Conservation (phyloP, 2,113 vertebrate species). For the Uria lomvia region DNA sequence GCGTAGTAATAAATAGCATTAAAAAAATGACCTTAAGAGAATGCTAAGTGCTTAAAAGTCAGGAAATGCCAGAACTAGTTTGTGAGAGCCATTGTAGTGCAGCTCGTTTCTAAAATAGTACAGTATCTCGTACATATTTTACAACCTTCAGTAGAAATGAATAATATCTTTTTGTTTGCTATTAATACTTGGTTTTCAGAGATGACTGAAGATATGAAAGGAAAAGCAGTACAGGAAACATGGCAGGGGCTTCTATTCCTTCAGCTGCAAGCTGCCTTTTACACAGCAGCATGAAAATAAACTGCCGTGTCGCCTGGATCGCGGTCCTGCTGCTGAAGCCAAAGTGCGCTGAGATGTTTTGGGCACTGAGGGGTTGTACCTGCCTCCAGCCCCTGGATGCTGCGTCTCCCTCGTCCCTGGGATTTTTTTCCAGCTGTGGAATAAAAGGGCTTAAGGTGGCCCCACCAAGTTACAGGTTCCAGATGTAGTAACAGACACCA, state of each 20-base stretch:
- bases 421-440: background rate
- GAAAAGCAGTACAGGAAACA: background rate
- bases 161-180: constrained; percentile 30
- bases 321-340: background rate
- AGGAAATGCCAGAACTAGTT: constrained; percentile 31
- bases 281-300: background rate
- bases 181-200: background rate
- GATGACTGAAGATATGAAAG: background rate
- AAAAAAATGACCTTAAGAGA: constrained; percentile 14
- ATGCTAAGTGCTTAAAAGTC: constrained; percentile 20
- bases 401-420: background rate
- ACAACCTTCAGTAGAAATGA: background rate
- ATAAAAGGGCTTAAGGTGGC: background rate
- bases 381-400: background rate
- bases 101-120: constrained; percentile 15
- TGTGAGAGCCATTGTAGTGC: background rate
- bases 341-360: background rate
- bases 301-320: background rate
- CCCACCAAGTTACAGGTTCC: background rate
- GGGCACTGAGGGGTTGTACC: background rate
- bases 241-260: background rate
- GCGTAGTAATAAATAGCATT: background rate
- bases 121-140: background rate
- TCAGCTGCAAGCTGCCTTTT: background rate
- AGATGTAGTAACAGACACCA: background rate